Percentiles rank a stretch among this genome's conserved stretches.
Conservation (phyloP, 2,888 invertebrate genomes). For the Elysia crispata region DNA sequence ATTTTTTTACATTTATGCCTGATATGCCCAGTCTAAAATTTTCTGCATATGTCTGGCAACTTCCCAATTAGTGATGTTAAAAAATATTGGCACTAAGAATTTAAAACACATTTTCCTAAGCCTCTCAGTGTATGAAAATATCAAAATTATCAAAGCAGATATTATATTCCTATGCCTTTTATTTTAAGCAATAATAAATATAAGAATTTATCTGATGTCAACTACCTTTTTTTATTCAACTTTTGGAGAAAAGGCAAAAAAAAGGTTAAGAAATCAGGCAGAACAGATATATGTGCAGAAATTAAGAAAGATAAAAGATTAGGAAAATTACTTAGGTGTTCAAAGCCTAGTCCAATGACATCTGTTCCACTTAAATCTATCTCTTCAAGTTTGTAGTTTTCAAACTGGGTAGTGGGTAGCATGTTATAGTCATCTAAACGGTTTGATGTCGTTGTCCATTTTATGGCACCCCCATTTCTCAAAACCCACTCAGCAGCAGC, state of each 20-base stretch:
- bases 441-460: constrained; percentile 81
- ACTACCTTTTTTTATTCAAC: not conserved
- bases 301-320: constrained; percentile 52
- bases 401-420: constrained; percentile 81
- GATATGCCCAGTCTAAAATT: too few relatives aligned
- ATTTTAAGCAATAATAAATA: too few relatives aligned
- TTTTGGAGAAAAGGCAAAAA: not conserved
- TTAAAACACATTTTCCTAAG: too few relatives aligned
- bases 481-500: constrained; percentile 97
- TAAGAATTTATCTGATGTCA: not conserved
- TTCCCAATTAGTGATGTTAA: too few relatives aligned
- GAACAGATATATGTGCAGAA: too few relatives aligned
- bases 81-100: too few relatives aligned
- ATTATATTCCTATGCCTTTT: too few relatives aligned
- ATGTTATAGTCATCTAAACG: constrained; percentile 86
- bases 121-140: too few relatives aligned
- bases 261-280: too few relatives aligned
- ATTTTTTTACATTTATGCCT: too few relatives aligned
- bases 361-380: constrained; percentile 89
- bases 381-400: constrained; percentile 81
- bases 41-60: too few relatives aligned
- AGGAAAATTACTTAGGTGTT: constrained; percentile 84
- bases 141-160: too few relatives aligned
- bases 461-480: constrained; percentile 90
- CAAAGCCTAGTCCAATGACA: constrained; percentile 90